Evolutionary conservation across 2,888 invertebrate genomes (phyloP).

Genomic region (Oscheius sp.): DNA sequence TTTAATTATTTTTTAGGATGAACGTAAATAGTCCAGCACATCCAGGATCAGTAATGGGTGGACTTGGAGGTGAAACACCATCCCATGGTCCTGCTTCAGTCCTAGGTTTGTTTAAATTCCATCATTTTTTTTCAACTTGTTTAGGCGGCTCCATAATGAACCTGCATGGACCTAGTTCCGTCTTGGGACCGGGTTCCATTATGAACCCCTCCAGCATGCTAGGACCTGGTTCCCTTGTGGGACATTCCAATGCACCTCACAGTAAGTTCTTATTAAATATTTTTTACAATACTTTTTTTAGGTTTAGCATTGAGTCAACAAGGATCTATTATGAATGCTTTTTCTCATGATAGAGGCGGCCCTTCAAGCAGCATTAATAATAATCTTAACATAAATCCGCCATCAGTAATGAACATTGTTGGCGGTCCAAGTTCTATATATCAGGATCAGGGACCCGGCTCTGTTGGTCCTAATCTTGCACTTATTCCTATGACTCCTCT

Average conservation of each 20-base stretch:
- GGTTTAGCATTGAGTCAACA: constrained; percentile 28
- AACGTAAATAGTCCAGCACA: constrained; percentile 57
- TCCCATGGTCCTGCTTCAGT: constrained; percentile 49
- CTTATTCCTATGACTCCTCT: constrained; percentile 72
- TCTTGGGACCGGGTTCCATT: constrained; percentile 56
- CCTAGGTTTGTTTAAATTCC: constrained; percentile 23
- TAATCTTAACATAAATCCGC: constrained; percentile 60
- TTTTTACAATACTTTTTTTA: not conserved
- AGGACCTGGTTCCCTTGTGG: constrained; percentile 40
- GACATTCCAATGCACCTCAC: constrained; percentile 31
- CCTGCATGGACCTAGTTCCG: constrained; percentile 56
- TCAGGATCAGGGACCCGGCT: constrained; percentile 50
- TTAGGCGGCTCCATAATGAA: constrained; percentile 43
- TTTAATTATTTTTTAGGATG: constrained; percentile 33
- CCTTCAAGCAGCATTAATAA: constrained; percentile 42
- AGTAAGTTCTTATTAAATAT: constrained; percentile 12
- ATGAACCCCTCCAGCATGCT: constrained; percentile 47
- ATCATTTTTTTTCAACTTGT: not conserved
- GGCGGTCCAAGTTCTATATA: constrained; percentile 26
- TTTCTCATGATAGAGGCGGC: constrained; percentile 39
- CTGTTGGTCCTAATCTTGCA: constrained; percentile 47
- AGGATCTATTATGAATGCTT: constrained; percentile 30
- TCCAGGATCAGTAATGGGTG: constrained; percentile 41
- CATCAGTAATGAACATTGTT: constrained; percentile 44
- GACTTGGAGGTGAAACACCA: constrained; percentile 59